A percentile compares a stretch with the other conserved stretches of the same genome.
These are phyloP conservation scores for Capricornis sumatraensis DNA, from an alignment of 2,113 vertebrate species.

Conservation along the genomic window DNA sequence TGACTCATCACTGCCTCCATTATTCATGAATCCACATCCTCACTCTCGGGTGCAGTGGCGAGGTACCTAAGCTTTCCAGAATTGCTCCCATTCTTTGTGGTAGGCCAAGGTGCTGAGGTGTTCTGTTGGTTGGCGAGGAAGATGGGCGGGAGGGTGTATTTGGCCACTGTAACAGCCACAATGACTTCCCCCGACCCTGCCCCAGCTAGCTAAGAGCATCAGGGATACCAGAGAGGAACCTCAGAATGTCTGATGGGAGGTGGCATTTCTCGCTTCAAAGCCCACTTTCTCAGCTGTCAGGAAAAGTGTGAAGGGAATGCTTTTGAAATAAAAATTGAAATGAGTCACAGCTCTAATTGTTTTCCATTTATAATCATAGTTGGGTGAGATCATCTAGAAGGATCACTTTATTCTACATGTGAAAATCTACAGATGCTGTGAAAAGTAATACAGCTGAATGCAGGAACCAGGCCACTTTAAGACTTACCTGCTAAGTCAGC, in stretches of 20 bases:
- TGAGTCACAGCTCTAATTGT: conserved; percentile 49
- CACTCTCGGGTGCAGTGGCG: background rate
- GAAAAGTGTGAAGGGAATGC: conserved; percentile 36
- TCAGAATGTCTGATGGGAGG: background rate
- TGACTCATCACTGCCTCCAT: background rate
- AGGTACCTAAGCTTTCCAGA: background rate
- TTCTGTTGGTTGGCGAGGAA: background rate
- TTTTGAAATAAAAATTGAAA: conserved; percentile 44
- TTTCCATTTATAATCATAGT: conserved; percentile 34
- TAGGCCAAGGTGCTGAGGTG: background rate
- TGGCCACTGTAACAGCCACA: background rate
- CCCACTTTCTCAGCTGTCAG: conserved; percentile 47
- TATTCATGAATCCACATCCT: background rate
- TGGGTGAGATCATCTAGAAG: conserved; percentile 23
- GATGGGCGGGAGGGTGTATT: background rate
- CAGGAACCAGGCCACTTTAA: background rate
- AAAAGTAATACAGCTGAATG: background rate
- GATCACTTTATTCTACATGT: background rate
- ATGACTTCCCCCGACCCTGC: background rate
- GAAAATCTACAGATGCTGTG: background rate
- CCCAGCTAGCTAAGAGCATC: background rate
- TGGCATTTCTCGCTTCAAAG: background rate
- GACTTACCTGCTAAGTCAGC: background rate
- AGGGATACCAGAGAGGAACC: background rate
- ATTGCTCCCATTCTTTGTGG: background rate